Conservation (phyloP, 2,888 invertebrate species). For the Minunthozetes semirufus region DNA sequence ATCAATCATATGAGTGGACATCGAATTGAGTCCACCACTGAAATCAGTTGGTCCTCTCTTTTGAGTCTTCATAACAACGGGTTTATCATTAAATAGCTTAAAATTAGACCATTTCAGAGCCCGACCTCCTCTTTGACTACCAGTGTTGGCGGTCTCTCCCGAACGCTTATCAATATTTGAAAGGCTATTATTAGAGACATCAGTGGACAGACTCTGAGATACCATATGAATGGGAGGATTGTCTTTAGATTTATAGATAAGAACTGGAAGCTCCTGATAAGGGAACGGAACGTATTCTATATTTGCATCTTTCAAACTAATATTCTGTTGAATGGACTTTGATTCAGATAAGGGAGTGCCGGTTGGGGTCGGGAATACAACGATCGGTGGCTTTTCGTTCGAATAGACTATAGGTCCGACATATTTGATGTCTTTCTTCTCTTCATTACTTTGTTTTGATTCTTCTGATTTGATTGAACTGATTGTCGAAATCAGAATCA, state of each 20-base stretch:
- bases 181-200: neutral
- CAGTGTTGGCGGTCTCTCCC: constrained; percentile 23
- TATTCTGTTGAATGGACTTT: neutral
- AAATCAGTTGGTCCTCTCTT: neutral
- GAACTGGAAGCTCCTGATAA: constrained; percentile 48
- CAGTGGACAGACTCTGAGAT: constrained; percentile 40
- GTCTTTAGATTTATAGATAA: constrained; percentile 47
- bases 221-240: constrained; percentile 48
- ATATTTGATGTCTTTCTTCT: constrained; percentile 43
- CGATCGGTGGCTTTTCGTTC: constrained; percentile 45
- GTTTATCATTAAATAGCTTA: constrained; percentile 33
- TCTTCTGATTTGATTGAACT: neutral
- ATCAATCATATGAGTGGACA: neutral
- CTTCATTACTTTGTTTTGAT: neutral
- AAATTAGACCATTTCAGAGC: constrained; percentile 33
- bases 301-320: constrained; percentile 31
- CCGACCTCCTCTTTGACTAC: constrained; percentile 25
- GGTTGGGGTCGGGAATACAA: constrained; percentile 44
- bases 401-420: constrained; percentile 46
- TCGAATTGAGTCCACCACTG: neutral
- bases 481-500: neutral
- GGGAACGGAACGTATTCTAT: constrained; percentile 49
- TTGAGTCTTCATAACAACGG: neutral
- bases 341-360: constrained; percentile 30
- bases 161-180: constrained; percentile 26